These are phyloP conservation scores for Manis crassicaudata DNA, from an alignment of 2,797 vertebrate genomes.

Conservation along the genomic window DNA sequence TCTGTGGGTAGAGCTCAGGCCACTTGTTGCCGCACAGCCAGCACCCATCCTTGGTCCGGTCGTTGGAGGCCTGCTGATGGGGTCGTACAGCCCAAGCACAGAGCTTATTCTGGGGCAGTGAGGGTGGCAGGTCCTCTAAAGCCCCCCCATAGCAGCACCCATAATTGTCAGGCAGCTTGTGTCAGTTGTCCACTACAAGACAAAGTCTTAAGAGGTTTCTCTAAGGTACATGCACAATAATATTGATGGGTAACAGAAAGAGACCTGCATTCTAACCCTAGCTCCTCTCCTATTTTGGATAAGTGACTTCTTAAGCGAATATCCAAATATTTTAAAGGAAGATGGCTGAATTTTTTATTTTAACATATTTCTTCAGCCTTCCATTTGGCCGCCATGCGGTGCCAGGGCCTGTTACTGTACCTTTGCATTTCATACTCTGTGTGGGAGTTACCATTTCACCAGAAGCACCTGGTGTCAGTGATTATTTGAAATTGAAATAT, in stretches of 20 bases:
- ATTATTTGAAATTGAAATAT: background rate
- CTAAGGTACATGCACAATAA: background rate
- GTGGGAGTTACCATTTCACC: background rate
- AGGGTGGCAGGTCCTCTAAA: background rate
- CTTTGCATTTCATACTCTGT: background rate
- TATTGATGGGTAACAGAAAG: background rate
- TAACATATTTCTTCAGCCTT: background rate
- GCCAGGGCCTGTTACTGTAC: background rate
- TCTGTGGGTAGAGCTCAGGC: background rate
- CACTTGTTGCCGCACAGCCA: background rate
- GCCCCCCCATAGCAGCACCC: background rate
- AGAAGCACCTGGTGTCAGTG: background rate
- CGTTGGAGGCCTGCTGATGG: background rate
- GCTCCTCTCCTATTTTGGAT: background rate
- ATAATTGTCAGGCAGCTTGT: background rate
- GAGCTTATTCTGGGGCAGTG: background rate
- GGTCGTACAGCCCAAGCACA: background rate
- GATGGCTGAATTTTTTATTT: background rate
- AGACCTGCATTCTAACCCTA: background rate
- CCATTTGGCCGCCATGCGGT: background rate
- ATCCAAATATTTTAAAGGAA: background rate
- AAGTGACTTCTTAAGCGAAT: background rate
- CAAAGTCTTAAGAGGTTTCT: background rate
- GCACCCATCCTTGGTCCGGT: background rate
- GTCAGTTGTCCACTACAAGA: too few relatives aligned